These are phyloP conservation scores for Emmelina monodactyla DNA, from an alignment of 2,888 invertebrate genomes.

Conservation along the genomic window DNA sequence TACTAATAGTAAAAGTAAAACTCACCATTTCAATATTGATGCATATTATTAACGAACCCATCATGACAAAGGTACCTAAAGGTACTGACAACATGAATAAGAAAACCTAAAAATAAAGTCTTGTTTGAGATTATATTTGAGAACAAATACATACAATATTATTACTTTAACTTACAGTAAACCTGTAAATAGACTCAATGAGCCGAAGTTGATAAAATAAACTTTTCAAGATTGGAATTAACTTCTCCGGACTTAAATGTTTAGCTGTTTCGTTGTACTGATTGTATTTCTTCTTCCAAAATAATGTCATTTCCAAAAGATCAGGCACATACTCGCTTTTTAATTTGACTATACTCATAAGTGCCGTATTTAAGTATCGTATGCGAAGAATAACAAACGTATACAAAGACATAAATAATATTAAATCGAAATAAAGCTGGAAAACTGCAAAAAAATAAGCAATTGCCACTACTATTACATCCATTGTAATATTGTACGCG, in stretches of 20 bases:
- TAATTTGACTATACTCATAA: slow-evolving; percentile 30
- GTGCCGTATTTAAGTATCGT: slow-evolving; percentile 35
- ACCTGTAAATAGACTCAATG: slow-evolving; percentile 24
- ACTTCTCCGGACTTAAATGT: slow-evolving; percentile 21
- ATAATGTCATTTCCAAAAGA: slow-evolving; percentile 23
- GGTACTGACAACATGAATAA: slow-evolving; percentile 20
- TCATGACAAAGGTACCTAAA: slow-evolving; percentile 28
- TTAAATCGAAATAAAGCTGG: slow-evolving; percentile 26
- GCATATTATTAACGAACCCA: slow-evolving; percentile 28
- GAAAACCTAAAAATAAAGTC: slow-evolving; percentile 22
- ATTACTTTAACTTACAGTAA: slow-evolving; percentile 25
- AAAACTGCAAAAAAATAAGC: slow-evolving; percentile 25
- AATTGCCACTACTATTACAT: slow-evolving; percentile 18
- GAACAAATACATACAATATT: neutral
- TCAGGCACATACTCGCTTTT: slow-evolving; percentile 29
- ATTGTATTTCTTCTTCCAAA: slow-evolving; percentile 32
- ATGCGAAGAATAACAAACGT: slow-evolving; percentile 25
- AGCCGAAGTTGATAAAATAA: slow-evolving; percentile 24
- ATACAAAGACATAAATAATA: slow-evolving; percentile 21
- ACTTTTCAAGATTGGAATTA: slow-evolving; percentile 23
- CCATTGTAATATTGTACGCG: slow-evolving; percentile 12
- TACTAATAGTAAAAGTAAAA: no score
- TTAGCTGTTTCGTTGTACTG: slow-evolving; percentile 26
- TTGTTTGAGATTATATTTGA: neutral
- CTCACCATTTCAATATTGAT: no score